Evolutionary conservation across 1,140 invertebrate species (phyloP).

Genomic region (Helicoverpa armigera): DNA sequence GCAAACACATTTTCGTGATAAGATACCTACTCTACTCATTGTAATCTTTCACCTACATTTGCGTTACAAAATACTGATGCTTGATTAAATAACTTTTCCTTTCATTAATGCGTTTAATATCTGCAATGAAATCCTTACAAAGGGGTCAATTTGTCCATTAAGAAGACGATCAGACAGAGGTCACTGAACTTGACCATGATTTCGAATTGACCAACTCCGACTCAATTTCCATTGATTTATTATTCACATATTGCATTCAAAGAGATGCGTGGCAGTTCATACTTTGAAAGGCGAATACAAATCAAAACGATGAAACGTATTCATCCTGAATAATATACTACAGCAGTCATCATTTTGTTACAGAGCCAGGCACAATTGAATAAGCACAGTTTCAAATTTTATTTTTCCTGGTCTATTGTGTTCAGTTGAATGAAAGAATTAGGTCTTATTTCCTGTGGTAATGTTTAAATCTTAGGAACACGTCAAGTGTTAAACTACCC

Average conservation of each 20-base stretch:
- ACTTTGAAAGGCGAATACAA: slow-evolving; percentile 46
- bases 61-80: slow-evolving; percentile 28
- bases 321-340: neutral
- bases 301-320: slow-evolving; percentile 41
- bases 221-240: slow-evolving; percentile 73
- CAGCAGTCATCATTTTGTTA: slow-evolving; percentile 21
- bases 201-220: slow-evolving; percentile 55
- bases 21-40: slow-evolving; percentile 33
- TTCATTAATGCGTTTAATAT: neutral
- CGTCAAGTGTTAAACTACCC: slow-evolving; percentile 8
- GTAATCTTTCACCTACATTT: slow-evolving; percentile 54
- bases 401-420: slow-evolving; percentile 24
- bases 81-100: slow-evolving; percentile 19
- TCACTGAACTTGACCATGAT: slow-evolving; percentile 71
- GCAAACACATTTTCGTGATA: slow-evolving; percentile 56
- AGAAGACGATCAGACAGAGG: slow-evolving; percentile 51
- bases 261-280: slow-evolving; percentile 22
- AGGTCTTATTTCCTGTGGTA: slow-evolving; percentile 6
- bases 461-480: neutral
- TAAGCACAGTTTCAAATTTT: slow-evolving; percentile 14
- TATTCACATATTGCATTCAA: slow-evolving; percentile 64
- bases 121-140: slow-evolving; percentile 42
- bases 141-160: slow-evolving; percentile 65
- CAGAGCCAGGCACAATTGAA: slow-evolving; percentile 1
- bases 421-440: slow-evolving; percentile 17